These are phyloP conservation scores for Malacoctenus gilli DNA, from an alignment of 2,797 vertebrate genomes.

Conservation along the genomic window DNA sequence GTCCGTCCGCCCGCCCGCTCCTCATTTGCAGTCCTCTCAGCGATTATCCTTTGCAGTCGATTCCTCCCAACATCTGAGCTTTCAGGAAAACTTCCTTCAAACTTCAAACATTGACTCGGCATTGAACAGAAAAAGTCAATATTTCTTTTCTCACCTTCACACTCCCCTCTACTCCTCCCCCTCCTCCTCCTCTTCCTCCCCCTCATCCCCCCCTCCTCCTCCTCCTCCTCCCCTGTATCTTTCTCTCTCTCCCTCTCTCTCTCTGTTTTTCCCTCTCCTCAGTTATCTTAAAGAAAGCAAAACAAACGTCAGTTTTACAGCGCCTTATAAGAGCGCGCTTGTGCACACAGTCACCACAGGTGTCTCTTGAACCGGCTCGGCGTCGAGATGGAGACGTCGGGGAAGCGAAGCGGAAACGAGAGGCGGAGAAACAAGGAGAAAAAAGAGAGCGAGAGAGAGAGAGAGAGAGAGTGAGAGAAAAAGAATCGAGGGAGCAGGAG, in stretches of 20 bases:
- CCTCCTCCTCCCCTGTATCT: constrained; percentile 6
- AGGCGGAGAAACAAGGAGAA: not conserved
- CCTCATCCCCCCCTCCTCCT: constrained; percentile 20
- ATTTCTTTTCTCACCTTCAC: constrained; percentile 46
- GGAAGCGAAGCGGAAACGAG: not conserved
- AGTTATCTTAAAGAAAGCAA: constrained; percentile 15
- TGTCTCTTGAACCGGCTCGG: constrained; percentile 31
- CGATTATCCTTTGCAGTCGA: constrained; percentile 33
- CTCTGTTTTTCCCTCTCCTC: constrained; percentile 13
- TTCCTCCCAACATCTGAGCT: constrained; percentile 47
- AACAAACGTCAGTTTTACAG: constrained; percentile 26
- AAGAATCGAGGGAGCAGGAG: constrained; percentile 9
- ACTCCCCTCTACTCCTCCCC: constrained; percentile 1
- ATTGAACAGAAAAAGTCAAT: constrained; percentile 53
- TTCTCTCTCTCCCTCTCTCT: constrained; percentile 13
- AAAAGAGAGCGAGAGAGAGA: constrained; percentile 3
- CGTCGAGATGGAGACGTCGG: constrained; percentile 15
- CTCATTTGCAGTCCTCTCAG: constrained; percentile 55
- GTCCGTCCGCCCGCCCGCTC: constrained; percentile 21
- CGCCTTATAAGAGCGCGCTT: not conserved
- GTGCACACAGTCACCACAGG: constrained; percentile 42
- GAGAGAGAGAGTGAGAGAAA: constrained; percentile 14
- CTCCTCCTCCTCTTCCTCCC: constrained; percentile 12
- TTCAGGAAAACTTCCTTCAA: constrained; percentile 56
- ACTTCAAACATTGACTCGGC: constrained; percentile 64